A percentile compares a stretch with the other conserved stretches of the same genome.
phyloP scores from a whole-genome alignment of 2,113 vertebrate species.

The Synodontis membranacea region DNA sequence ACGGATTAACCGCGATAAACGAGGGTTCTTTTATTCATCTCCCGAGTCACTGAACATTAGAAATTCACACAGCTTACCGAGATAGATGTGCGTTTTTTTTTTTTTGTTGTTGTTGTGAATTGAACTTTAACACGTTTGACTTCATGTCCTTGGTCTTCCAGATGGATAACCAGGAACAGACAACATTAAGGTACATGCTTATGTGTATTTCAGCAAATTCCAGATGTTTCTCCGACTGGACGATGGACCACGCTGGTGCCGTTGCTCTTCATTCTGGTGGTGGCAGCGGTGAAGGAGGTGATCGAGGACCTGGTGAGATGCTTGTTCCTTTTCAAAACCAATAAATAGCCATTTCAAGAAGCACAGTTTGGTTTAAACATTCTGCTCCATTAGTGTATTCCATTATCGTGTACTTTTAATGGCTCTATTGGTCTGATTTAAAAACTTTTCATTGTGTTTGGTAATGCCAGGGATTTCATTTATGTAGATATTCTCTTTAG shows the following conservation, averaged over 20 bases:
- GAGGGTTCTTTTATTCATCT: not conserved
- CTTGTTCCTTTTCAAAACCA: not conserved
- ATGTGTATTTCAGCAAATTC: slow-evolving; percentile 85
- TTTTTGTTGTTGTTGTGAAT: too few species aligned
- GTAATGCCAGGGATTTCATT: not conserved
- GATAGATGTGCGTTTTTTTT: not conserved
- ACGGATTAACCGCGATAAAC: too few species aligned
- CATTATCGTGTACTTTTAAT: not conserved
- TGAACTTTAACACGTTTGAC: not conserved
- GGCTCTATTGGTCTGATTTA: not conserved
- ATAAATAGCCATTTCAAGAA: not conserved
- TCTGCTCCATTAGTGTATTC: not conserved
- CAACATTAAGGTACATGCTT: not conserved
- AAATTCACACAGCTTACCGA: not conserved
- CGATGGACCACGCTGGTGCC: slow-evolving; percentile 97
- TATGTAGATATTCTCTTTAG: not conserved
- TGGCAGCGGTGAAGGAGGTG: slow-evolving; percentile 95
- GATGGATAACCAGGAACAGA: not conserved
- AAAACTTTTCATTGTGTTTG: not conserved
- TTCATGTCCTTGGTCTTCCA: not conserved
- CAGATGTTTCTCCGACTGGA: slow-evolving; percentile 96
- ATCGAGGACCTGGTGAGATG: slow-evolving; percentile 95
- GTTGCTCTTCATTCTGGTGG: slow-evolving; percentile 94
- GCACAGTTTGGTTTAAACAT: not conserved
- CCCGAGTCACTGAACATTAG: not conserved